Base-by-base conservation (phyloP, 1,140 invertebrate genomes). In the Halictus rubicundus region DNA sequence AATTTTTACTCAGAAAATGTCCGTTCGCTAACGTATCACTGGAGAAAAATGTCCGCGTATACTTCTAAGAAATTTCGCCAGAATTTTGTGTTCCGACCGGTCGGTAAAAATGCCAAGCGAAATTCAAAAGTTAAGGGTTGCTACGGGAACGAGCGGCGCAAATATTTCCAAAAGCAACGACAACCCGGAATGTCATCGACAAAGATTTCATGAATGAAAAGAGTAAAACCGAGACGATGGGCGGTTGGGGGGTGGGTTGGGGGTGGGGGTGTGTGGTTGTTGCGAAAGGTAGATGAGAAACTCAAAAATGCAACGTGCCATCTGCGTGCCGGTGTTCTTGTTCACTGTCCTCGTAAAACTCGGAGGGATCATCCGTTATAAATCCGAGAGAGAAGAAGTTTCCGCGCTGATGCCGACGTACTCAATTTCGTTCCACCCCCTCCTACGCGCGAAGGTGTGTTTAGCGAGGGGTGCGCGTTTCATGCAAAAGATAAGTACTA, bases 231-330 rank as follows among this genome's bases (percentile, higher is more conserved):
- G 60, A 19, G 49, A 52, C 49, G 14, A 16, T 16, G 16, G 49
- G 10, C 3, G 12, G 16, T n/a, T n/a, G 12, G 10, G 46, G 10
- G 10, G 12, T 4, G 46, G 46, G 46, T 9, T 12, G 25, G 14
- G 60, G 25, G 59, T 14, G 23, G 59, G 57, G 19, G 3, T 19
- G 61, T 4, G 2, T 7, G 63, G 37, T 25, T 21, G 37, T 25
- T 19, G 65, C 63, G 37, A 25, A 74, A 75, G 65, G 78, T 74
- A 70, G 57, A 85, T 78, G 79, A 65, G 75, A 82, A 66, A 78
- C 72, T 85, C 60, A 86, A 79, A 86, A 86, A 85, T 85, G 74
- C 71, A 86, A 82, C 82, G 73, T 21, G 23, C 32, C 57, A 39
- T 64, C 23, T 64, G 49, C 16, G 49, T 14, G 68, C 59, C 60